Evolutionary conservation across 2,113 vertebrate genomes (phyloP).

Genomic region (Cheilinus undulatus): DNA sequence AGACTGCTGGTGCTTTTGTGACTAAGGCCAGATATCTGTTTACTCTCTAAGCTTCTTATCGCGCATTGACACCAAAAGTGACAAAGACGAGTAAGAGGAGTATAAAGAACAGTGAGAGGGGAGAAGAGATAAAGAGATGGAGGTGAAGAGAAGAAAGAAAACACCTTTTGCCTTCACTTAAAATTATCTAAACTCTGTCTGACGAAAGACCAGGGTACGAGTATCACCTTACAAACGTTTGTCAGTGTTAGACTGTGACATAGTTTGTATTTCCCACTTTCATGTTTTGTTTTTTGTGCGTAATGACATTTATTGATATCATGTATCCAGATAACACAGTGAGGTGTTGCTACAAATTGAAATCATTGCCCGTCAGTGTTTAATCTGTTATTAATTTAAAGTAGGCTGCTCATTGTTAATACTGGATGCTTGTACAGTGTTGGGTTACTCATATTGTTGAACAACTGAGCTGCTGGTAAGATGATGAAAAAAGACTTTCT

Average conservation of each 20-base stretch:
- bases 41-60: conserved; percentile 34
- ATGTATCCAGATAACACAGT: neutral
- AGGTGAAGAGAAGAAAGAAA: neutral
- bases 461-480: too few species aligned
- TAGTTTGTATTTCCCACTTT: neutral
- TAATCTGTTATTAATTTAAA: conserved; percentile 25
- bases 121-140: too few species aligned
- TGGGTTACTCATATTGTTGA: too few species aligned
- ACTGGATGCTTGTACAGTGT: neutral
- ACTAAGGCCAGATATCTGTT: conserved; percentile 3
- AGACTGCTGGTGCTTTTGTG: too few species aligned
- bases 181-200: neutral
- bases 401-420: conserved; percentile 55
- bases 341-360: neutral
- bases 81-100: neutral
- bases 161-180: too few species aligned
- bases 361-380: conserved; percentile 11
- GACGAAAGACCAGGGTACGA: neutral
- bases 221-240: neutral
- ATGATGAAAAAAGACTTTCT: neutral
- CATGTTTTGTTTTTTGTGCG: neutral
- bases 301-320: neutral
- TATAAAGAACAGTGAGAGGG: too few species aligned
- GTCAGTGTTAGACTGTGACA: neutral
- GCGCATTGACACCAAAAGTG: conserved; percentile 19